Conservation (phyloP, 2,113 vertebrate species). For the Serilophus lunatus region DNA sequence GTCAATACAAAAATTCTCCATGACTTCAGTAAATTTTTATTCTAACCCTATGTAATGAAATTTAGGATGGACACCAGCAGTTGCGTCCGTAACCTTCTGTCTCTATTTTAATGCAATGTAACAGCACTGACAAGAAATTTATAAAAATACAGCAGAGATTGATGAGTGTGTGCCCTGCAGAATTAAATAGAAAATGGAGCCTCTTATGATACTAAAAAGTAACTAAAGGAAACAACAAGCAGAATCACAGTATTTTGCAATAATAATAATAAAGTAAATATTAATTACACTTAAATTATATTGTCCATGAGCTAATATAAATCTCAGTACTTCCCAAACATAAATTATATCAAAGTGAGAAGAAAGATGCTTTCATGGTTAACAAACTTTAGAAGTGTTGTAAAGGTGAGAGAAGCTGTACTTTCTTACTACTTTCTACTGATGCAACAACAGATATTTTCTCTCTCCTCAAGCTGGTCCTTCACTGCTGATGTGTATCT, state of each 20-base stretch:
- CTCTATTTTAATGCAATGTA: background rate
- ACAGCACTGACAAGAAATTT: background rate
- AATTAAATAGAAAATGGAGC: background rate
- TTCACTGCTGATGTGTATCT: rapidly evolving
- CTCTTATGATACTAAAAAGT: background rate
- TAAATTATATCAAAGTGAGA: background rate
- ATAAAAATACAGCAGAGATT: background rate
- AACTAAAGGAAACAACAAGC: background rate
- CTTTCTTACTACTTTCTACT: background rate
- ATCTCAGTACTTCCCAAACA: background rate
- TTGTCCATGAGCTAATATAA: background rate
- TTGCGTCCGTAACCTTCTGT: background rate
- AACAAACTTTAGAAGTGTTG: background rate
- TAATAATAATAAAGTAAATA: background rate
- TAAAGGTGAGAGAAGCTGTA: background rate
- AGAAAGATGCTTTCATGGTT: background rate
- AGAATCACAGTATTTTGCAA: background rate
- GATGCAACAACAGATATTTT: background rate
- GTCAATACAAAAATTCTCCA: background rate
- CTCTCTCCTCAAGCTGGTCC: background rate
- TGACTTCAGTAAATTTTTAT: background rate
- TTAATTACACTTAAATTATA: background rate
- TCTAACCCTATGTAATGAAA: background rate
- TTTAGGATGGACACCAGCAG: background rate
- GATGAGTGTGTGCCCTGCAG: background rate